A percentile compares a stretch with the other conserved stretches of the same genome.
Conservation (phyloP, 2,113 vertebrate genomes). For the Mystacornis crossleyi region DNA sequence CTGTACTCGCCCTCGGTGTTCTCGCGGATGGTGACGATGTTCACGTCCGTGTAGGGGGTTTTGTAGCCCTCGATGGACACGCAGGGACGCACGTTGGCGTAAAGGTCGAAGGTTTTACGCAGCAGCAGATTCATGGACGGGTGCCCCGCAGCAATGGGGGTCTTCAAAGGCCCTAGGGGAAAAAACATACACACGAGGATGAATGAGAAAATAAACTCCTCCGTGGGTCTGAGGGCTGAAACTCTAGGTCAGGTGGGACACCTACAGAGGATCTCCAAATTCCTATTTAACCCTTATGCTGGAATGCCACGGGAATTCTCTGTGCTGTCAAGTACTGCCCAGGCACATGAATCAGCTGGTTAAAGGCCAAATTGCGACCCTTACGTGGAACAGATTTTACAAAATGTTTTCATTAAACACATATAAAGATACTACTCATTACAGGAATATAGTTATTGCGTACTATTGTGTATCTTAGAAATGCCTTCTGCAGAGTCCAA, state of each 20-base stretch:
- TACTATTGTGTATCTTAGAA: not conserved
- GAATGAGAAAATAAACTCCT: not conserved
- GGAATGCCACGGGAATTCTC: not conserved
- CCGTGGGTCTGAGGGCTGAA: not conserved
- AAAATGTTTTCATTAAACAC: not conserved
- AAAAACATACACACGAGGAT: not conserved
- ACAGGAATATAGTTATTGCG: not conserved
- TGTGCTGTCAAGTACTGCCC: not conserved
- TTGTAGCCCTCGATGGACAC: slow-evolving; percentile 96
- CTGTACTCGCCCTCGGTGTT: slow-evolving; percentile 91
- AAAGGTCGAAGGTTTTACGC: slow-evolving; percentile 94
- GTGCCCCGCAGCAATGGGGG: slow-evolving; percentile 93
- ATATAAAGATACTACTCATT: not conserved
- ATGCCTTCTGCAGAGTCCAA: not conserved
- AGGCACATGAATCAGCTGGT: not conserved
- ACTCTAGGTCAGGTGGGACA: not conserved
- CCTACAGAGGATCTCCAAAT: not conserved
- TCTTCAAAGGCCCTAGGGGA: slow-evolving; percentile 89
- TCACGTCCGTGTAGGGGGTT: slow-evolving; percentile 88
- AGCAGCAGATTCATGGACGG: slow-evolving; percentile 96
- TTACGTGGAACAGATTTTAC: not conserved
- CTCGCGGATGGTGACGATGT: slow-evolving; percentile 91
- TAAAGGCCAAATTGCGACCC: not conserved
- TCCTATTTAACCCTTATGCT: not conserved
- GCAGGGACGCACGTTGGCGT: slow-evolving; percentile 92